Base-by-base conservation (phyloP, 1,140 invertebrate genomes). In the Aradophagus sp. region DNA sequence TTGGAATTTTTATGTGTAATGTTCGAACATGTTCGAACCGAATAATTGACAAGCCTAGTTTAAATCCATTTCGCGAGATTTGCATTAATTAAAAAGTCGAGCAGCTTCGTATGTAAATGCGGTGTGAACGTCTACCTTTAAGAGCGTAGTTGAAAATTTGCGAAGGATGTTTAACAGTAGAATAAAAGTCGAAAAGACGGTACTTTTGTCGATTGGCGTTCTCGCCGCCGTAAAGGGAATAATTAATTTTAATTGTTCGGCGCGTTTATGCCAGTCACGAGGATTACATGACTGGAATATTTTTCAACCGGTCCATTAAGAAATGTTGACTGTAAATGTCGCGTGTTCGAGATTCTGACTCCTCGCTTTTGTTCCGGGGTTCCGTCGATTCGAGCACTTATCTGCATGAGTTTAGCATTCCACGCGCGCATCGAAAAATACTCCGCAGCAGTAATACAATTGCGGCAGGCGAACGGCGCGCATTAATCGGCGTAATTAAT, bases 181-280 rank as follows among this genome's bases (percentile, higher is more conserved):
- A 19, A 32, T 13, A 27, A 10, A 52, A n/a, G 20, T 11, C n/a
- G 26, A 39, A 39, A 11, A 48, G 44, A 13, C 63, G 59, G 74
- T 55, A 56, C 62, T 75, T 71, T 59, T 69, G 53, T 50, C 47
- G 45, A 56, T 73, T 62, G 62, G 36, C 41, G 29, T 38, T 31
- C 36, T 31, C 6, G 2, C 2, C 11, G 34, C 38, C 27, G 69
- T 56, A 77, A 77, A 66, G 70, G 70, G 69, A 56, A 73, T 74
- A 77, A 81, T 81, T 83, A 82, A 81, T 80, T 80, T 82, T 82
- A 82, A 83, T 83, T 78, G 81, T 77, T 48, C 61, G 52, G 65
- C 71, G 53, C 63, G 44, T 74, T 74, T 73, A 70, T 77, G 71
- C 68, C 70, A 45, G 42, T 70, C 70, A 74, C 74, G 58, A 70